Evolutionary conservation across 2,797 vertebrate genomes (phyloP).

Genomic region (Chromobotia macracanthus): DNA sequence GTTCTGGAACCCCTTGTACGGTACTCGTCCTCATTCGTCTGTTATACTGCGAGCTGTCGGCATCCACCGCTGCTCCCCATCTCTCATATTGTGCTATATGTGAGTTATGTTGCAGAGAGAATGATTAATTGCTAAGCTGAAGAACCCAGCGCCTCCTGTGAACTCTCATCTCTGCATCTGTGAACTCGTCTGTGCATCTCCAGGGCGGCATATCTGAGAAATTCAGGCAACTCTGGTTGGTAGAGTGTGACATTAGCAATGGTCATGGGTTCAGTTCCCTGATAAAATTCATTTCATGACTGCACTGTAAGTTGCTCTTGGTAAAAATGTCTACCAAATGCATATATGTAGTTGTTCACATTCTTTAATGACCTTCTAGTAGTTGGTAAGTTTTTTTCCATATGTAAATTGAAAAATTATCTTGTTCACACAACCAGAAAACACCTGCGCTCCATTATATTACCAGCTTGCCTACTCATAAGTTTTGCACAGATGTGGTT

Average conservation of each 20-base stretch:
- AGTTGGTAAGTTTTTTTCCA: too few relatives aligned
- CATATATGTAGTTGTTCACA: too few relatives aligned
- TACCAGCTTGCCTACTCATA: not conserved
- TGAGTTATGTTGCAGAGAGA: slow-evolving; percentile 33
- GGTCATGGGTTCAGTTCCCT: not conserved
- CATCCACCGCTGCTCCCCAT: slow-evolving; percentile 44
- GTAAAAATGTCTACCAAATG: too few relatives aligned
- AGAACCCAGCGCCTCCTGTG: not conserved
- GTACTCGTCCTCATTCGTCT: slow-evolving; percentile 10
- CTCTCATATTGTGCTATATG: slow-evolving; percentile 1
- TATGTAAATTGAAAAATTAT: too few relatives aligned
- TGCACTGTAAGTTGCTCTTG: too few relatives aligned
- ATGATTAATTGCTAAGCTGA: slow-evolving; percentile 5
- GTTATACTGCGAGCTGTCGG: slow-evolving; percentile 22
- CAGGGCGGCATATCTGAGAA: not conserved
- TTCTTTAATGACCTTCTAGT: too few relatives aligned
- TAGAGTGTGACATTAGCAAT: not conserved
- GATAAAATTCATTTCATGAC: too few relatives aligned
- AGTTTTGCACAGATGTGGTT: not conserved
- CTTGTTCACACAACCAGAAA: not conserved
- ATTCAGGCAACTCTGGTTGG: not conserved
- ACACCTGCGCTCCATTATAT: not conserved
- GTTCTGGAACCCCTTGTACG: slow-evolving; percentile 28
- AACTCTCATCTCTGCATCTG: not conserved
- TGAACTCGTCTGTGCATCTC: not conserved